Base-by-base conservation (phyloP, 2,113 vertebrate species). In the Ibidorhyncha struthersii region DNA sequence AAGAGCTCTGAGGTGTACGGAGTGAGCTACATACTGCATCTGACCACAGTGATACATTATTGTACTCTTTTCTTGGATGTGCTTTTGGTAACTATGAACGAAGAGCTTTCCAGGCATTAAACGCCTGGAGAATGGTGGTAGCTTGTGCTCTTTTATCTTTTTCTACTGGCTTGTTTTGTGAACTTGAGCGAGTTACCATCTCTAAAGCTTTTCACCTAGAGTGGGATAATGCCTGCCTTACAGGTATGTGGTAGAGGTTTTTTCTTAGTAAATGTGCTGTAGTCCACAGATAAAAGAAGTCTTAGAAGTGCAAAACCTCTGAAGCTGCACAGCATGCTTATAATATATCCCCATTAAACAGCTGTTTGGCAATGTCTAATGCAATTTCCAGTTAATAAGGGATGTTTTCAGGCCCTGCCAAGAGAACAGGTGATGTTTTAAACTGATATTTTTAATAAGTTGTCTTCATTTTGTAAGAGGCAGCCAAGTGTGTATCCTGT, bases 301-400 rank as follows among this genome's bases (percentile, higher is more conserved):
- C 65, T 92, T 82, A 97, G 81, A 94, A 96, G 78, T 82, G 70
- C 43, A 96, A 94, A 95, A 89, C 61, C 49, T 95, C 83, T 97
- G 81, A 89, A 96, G 83, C 73, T 94, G 56, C 53, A 73, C 49
- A 84, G 65, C 45, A 58, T 66, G 13, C 2, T 3, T 91, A 52
- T 84, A 89, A 63, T 91, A 77, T 55, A 85, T 91, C 34, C 53
- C 69, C 26, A 38, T 78, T 97, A 92, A 97, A 93, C 83, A 97
- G 94, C 94, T 97, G 89, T 95, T 96, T 96, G 95, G 77, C 83
- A 96, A 27, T 26, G 49, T 72, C 56, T 91, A 78, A 49, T 89
- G 49, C 65, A 82, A 62, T 85, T 95, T 93, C 80, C 52, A 94
- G 59, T 91, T 96, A 95, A 89, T 89, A 50, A 95, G 66, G 50